These are phyloP conservation scores for Cydia strobilella DNA, from an alignment of 1,140 invertebrate genomes.

Conservation along the genomic window DNA sequence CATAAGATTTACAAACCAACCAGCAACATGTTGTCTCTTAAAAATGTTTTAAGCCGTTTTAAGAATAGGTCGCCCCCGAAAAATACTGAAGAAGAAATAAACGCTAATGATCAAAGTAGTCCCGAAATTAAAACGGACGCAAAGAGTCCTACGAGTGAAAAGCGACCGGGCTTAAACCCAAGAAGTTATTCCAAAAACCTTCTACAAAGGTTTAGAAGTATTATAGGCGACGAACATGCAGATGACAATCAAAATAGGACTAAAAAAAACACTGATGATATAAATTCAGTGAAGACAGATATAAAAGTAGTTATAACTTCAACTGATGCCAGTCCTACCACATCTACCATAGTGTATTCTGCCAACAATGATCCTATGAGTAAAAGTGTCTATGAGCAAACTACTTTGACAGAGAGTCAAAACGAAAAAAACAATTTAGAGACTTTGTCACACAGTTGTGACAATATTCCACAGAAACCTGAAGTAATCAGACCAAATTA, in stretches of 20 bases:
- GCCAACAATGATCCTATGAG: slow-evolving; percentile 57
- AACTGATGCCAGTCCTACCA: slow-evolving; percentile 55
- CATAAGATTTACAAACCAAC: slow-evolving; percentile 87
- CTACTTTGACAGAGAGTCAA: slow-evolving; percentile 64
- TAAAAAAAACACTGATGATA: slow-evolving; percentile 46
- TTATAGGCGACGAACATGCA: slow-evolving; percentile 78
- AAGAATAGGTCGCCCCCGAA: slow-evolving; percentile 70
- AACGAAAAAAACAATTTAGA: slow-evolving; percentile 70
- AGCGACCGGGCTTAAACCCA: slow-evolving; percentile 68
- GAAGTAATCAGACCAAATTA: slow-evolving; percentile 55
- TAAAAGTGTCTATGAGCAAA: slow-evolving; percentile 73
- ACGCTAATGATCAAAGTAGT: slow-evolving; percentile 61
- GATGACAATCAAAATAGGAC: slow-evolving; percentile 65
- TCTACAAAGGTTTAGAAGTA: slow-evolving; percentile 80
- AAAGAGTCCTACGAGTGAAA: slow-evolving; percentile 69
- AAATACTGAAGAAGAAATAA: slow-evolving; percentile 66
- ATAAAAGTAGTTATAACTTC: slow-evolving; percentile 72
- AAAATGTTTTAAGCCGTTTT: slow-evolving; percentile 75
- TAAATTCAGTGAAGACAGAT: slow-evolving; percentile 48
- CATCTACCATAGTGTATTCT: slow-evolving; percentile 52
- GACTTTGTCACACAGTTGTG: slow-evolving; percentile 71
- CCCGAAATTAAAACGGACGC: slow-evolving; percentile 67
- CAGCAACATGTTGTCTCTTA: slow-evolving; percentile 73
- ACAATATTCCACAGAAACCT: slow-evolving; percentile 66
- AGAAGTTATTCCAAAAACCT: slow-evolving; percentile 79